A percentile compares a stretch with the other conserved stretches of the same genome.
Evolutionary conservation across 64 coral and sea anemone genomes (phyloP).

Genomic region (Actinia tenebrosa): DNA sequence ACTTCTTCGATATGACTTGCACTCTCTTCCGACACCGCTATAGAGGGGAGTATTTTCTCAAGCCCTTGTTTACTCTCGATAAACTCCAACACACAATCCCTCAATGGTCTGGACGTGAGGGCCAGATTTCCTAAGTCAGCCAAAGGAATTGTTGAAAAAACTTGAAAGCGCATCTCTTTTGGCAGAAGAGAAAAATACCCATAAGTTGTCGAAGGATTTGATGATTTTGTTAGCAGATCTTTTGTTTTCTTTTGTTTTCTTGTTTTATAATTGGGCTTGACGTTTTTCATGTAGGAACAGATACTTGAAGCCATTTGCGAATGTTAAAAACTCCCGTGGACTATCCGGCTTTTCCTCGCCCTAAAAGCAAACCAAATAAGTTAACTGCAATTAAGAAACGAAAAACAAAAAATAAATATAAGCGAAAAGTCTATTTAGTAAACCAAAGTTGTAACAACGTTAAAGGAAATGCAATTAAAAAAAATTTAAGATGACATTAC

Average conservation of each 20-base stretch:
- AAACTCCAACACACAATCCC: conserved; percentile 63
- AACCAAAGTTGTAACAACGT: too few species aligned
- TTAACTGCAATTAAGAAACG: background rate
- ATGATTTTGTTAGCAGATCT: conserved; percentile 3
- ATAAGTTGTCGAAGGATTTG: conserved; percentile 14
- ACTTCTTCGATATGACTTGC: conserved; percentile 11
- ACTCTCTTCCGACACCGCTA: background rate
- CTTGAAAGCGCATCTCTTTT: conserved; percentile 65
- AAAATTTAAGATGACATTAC: too few species aligned
- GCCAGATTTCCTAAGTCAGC: conserved; percentile 72
- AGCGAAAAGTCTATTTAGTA: too few species aligned
- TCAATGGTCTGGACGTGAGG: conserved; percentile 67
- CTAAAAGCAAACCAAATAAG: background rate
- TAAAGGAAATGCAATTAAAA: too few species aligned
- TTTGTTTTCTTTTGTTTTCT: conserved; percentile 49
- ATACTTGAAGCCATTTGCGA: conserved; percentile 32
- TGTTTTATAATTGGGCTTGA: conserved; percentile 56
- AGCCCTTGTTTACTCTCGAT: conserved; percentile 49
- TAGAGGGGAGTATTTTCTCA: background rate
- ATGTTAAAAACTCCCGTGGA: background rate
- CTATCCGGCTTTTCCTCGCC: too few species aligned
- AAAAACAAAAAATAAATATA: background rate
- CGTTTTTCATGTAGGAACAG: conserved; percentile 79
- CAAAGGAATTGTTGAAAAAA: conserved; percentile 64
- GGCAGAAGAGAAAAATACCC: conserved; percentile 69